Evolutionary conservation across 1,140 invertebrate genomes (phyloP).

Genomic region (Neoseiulus cucumeris): DNA sequence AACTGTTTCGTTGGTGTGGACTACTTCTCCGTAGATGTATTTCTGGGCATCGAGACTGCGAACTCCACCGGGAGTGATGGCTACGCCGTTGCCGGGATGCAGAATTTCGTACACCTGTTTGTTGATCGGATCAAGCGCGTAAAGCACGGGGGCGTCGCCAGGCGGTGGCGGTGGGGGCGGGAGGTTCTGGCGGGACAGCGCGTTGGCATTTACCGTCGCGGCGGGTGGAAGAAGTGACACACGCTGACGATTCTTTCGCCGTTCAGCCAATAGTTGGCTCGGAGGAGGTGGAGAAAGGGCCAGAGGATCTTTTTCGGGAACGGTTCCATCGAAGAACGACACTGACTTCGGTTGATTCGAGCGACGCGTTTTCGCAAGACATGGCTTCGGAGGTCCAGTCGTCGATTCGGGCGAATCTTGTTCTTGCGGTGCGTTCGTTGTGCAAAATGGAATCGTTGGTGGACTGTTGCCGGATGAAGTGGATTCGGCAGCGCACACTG

Average conservation of each 20-base stretch:
- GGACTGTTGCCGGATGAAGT: not conserved
- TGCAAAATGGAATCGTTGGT: too few relatives aligned
- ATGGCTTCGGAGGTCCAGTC: not conserved
- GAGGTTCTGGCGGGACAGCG: not conserved
- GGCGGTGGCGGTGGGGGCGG: not conserved
- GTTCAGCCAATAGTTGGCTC: not conserved
- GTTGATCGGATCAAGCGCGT: not conserved
- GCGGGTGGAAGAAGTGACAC: not conserved
- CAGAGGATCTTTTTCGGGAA: not conserved
- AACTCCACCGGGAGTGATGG: conserved; percentile 1
- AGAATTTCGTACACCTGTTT: not conserved
- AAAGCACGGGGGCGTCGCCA: not conserved
- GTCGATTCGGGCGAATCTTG: conserved; percentile 8
- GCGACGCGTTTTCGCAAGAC: not conserved
- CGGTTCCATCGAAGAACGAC: conserved; percentile 7
- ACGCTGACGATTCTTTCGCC: not conserved
- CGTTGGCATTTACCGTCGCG: not conserved
- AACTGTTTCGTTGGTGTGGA: not conserved
- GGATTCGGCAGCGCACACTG: conserved; percentile 7
- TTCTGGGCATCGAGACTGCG: not conserved
- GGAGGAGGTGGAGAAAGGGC: not conserved
- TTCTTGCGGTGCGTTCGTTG: not conserved
- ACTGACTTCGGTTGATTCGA: not conserved
- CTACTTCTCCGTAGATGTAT: conserved; percentile 5
- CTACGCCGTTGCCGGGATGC: conserved; percentile 2